Conservation (phyloP, 2,888 invertebrate species). For the Brachyopa scutellaris region DNA sequence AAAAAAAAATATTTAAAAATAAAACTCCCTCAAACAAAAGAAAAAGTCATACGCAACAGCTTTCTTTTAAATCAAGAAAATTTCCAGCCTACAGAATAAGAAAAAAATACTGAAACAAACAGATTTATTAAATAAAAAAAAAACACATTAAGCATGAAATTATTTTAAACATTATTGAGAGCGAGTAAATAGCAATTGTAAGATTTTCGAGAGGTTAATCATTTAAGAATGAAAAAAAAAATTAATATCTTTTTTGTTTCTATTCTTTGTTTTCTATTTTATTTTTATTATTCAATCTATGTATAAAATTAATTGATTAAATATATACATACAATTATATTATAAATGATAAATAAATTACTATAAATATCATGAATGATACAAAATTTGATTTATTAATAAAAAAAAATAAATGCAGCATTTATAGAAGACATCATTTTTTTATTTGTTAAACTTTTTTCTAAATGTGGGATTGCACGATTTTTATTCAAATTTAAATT, state of each 20-base stretch:
- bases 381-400: constrained; percentile 70
- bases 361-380: constrained; percentile 66
- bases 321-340: constrained; percentile 69
- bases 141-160: constrained; percentile 56
- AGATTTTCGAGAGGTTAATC: constrained; percentile 69
- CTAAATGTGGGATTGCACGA: not conserved
- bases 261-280: constrained; percentile 48
- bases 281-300: constrained; percentile 67
- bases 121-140: constrained; percentile 30
- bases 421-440: constrained; percentile 65
- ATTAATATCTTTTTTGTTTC: constrained; percentile 60
- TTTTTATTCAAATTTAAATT: too few relatives aligned
- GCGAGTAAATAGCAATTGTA: constrained; percentile 68
- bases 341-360: constrained; percentile 71
- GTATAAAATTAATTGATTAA: constrained; percentile 71
- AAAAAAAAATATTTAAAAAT: constrained; percentile 31
- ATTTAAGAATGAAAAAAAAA: constrained; percentile 62
- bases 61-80: constrained; percentile 58
- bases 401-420: constrained; percentile 65
- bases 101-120: constrained; percentile 31
- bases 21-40: constrained; percentile 47
- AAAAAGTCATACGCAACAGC: constrained; percentile 42
- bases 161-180: constrained; percentile 51
- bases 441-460: constrained; percentile 1
- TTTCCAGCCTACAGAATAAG: constrained; percentile 46